Base-by-base conservation (phyloP, 2,888 invertebrate genomes). In the Periphyllus acericola region DNA sequence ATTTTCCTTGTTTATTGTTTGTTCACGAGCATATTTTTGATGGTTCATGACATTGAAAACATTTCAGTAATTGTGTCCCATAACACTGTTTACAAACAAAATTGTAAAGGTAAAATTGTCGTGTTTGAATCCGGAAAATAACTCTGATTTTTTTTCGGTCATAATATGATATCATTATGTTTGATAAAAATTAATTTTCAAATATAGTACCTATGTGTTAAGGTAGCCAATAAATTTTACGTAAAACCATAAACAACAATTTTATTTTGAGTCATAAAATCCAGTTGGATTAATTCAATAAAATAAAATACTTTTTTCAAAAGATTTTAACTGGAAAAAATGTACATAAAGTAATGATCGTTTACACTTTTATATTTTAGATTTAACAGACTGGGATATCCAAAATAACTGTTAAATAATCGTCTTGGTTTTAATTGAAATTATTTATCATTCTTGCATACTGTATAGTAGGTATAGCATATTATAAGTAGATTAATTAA, bases 1-100 rank as follows among this genome's bases (percentile, higher is more conserved):
- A 25, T 32, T 72, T 87, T 87, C 87, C 87, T 80, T 87, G 60
- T 87, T 87, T 87, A 87, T 81, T 87, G 74, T 87, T 87, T 74
- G 46, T 81, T 74, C 32, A 32, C n/a, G n/a, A 34, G 11, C 19
- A 55, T 60, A 60, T 40, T 80, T 86, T 74, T 19, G 29, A 40
- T 36, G 29, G 32, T 81, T 81, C 46, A 75, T 87, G 81, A 87
- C 81, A 87, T 87, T 81, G 74, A 87, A 81, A 29, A 25, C 78
- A 71, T 40, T 81, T 32, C 60, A 4, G 34, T 71, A 52, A 19
- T 11, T 19, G 19, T 40, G 40, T 46, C n/a, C 74, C 19, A 46
- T 66, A 46, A 60, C 79, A 71, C 34, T 85, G 78, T 76, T 76
- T 68, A 85, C n/a, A 85, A 85, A 85, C 84, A 85, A 78, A 52